Base-by-base conservation (phyloP, 2,797 vertebrate genomes). In the Steatocranus sp. region DNA sequence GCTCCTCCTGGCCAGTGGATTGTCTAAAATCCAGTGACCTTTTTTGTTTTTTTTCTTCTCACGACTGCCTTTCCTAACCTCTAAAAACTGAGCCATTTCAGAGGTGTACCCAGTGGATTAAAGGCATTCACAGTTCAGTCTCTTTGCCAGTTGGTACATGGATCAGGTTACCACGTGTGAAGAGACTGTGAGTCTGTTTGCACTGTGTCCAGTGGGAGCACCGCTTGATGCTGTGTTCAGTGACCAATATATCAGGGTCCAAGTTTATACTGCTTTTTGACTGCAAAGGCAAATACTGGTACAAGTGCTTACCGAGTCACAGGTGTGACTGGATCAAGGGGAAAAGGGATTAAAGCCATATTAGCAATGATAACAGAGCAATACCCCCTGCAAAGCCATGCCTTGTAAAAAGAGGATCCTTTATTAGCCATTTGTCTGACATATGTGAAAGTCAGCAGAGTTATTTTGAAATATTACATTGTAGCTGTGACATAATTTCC, bases 21-120 rank as follows among this genome's bases (percentile, higher is more conserved):
- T 96, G 63, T 96, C 96, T 58, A 97, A 96, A 92, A 95, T 97
- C 91, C 96, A 96, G 83, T 97, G 94, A 97, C 63, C 9, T 58
- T 8, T 38, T 17, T 63, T 7, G 41, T 2, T 36, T 8, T 18
- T 23, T 1, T 41, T 18, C 38, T 56, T 50, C 25, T 81, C 38
- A 30, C 38, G 18, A 12, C 66, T 82, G 63, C 56, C 79, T 84
- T 75, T 78, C 25, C 27, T 43, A 58, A 83, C 23, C 56, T 82
- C 30, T 63, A 54, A 38, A 82, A 68, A 50, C 76, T 56, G 68
- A 90, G 84, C 66, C 83, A 76, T 76, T 79, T 80, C 48, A 79
- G 81, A 82, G 58, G 56, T 66, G 54, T 83, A 51, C 75, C 77
- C 14, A 1, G 78, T 88, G 91, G 89, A 91, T 80, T 77, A 77